These are phyloP conservation scores for Lethrus apterus DNA, from an alignment of 1,140 invertebrate species.

Conservation along the genomic window DNA sequence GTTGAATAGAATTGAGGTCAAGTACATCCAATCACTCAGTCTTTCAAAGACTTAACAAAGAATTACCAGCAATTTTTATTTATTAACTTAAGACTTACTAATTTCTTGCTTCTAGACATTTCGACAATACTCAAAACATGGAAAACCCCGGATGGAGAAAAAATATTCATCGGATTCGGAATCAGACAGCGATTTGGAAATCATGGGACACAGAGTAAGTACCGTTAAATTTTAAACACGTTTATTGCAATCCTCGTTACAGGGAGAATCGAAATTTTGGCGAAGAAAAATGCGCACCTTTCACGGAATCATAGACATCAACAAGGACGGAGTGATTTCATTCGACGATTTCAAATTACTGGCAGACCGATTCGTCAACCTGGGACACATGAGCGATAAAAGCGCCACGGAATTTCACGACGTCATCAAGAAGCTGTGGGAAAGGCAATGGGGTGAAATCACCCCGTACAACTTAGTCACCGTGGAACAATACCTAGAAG, in stretches of 20 bases:
- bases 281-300: constrained; percentile 77
- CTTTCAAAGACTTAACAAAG: too few species aligned
- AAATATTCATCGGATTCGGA: constrained; percentile 27
- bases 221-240: not conserved
- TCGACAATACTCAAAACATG: constrained; percentile 11
- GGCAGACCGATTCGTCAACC: constrained; percentile 60
- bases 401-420: constrained; percentile 57
- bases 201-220: constrained; percentile 32
- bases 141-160: constrained; percentile 11
- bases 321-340: constrained; percentile 77
- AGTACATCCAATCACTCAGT: too few species aligned
- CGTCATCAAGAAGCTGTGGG: constrained; percentile 67
- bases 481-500: constrained; percentile 69
- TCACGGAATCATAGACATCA: constrained; percentile 71
- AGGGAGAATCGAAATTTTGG: constrained; percentile 82
- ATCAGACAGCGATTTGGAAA: constrained; percentile 34
- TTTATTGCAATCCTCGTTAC: constrained; percentile 11
- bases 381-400: constrained; percentile 59
- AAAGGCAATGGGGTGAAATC: constrained; percentile 75
- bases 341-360: constrained; percentile 71
- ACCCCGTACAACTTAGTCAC: constrained; percentile 71
- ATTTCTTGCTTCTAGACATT: too few species aligned
- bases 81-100: too few species aligned
- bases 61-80: too few species aligned
- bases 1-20: too few species aligned